Evolutionary conservation across 2,113 vertebrate genomes (phyloP), one percentile per base, ranked within the genome.

Genomic region (Dolichotis patagonum): DNA sequence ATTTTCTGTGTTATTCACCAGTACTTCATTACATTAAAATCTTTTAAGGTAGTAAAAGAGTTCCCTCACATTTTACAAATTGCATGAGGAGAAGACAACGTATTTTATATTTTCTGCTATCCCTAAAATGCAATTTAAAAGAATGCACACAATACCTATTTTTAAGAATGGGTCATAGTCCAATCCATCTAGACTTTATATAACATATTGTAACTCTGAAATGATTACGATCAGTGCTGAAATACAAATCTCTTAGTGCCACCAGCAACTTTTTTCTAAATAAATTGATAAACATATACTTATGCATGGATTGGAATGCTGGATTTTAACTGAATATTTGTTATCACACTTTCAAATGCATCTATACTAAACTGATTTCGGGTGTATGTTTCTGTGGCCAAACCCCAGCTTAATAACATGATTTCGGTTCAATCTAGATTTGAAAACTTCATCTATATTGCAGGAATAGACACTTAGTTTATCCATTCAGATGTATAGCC

Each of bases 271-370:
- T 96, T 78, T 96, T 78, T 78, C 52, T 69, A 86, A 91, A 95
- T 46, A 97, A 94, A 91, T 85, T 75, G 38, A 86, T 97, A 84
- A 96, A 96, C 94, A 89, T 94, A 28, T 84, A 91, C 92, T 16
- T 38, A 67, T 91, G 32, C 54, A 88, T 35, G 88, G 58, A 88
- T 89, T 58, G 41, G 14, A 86, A 91, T 77, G 41, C 43, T 87
- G 35, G 41, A 78, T 91, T 88, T 82, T 73, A 86, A 80, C 69
- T n/a, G 4, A 92, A 12, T 69, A 95, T 92, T 96, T 96, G 69
- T 92, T 43, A 96, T 91, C 93, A 88, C 20, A 43, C 85, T 90
- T 95, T 84, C 62, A 96, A 94, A 94, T 86, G 24, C 80, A 94
- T 95, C 52, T 69, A 38, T 43, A 92, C 94, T 54, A 96, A 92